Evolutionary conservation across 2,797 vertebrate genomes (phyloP).

Genomic region (Gambelia wislizenii): DNA sequence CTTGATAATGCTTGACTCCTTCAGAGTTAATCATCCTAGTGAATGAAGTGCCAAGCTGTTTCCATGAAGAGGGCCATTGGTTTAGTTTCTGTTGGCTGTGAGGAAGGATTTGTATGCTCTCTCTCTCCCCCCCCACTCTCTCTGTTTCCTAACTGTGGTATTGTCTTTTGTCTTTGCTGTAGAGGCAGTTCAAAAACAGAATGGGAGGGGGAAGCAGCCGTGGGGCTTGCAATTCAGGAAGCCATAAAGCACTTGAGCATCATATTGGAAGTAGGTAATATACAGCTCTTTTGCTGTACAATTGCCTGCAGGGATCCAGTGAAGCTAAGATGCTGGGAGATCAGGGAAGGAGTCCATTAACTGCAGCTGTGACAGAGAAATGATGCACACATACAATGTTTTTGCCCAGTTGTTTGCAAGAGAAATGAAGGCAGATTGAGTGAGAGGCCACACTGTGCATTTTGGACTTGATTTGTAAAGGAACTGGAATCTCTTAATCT

Average conservation of each 20-base stretch:
- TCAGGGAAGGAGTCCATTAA: background rate
- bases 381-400: conserved; percentile 17
- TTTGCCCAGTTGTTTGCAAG: conserved; percentile 16
- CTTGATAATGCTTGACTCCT: background rate
- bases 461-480: conserved; percentile 5
- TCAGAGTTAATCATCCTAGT: background rate
- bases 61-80: conserved; percentile 32
- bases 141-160: background rate
- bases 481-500: background rate
- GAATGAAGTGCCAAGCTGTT: conserved; percentile 14
- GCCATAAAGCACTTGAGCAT: background rate
- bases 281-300: conserved; percentile 9
- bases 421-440: background rate
- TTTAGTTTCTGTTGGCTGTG: conserved; percentile 12
- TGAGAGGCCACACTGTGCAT: background rate
- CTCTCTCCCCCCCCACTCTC: too few relatives aligned
- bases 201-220: rapidly evolving
- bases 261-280: background rate
- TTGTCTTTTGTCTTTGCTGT: conserved; percentile 2
- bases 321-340: conserved; percentile 14
- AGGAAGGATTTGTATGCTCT: conserved; percentile 13
- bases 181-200: conserved; percentile 28
- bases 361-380: conserved; percentile 9
- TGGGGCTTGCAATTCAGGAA: conserved; percentile 32
- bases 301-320: background rate